Evolutionary conservation across 2,797 vertebrate genomes (phyloP).

Genomic region (Neosalanx taihuensis): DNA sequence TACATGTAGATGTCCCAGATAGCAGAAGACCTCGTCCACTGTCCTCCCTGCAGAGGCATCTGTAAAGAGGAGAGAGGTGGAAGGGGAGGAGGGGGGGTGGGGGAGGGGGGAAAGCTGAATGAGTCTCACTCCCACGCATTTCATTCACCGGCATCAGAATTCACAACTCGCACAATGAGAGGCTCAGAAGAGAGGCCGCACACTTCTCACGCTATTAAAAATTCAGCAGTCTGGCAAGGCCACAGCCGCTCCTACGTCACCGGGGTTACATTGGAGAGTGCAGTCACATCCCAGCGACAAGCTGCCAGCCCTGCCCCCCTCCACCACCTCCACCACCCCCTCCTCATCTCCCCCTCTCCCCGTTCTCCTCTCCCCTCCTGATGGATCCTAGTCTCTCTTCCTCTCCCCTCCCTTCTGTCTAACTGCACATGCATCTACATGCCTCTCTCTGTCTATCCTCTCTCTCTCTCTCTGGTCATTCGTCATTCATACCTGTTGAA

Average conservation of each 20-base stretch:
- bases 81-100: slow-evolving; percentile 48
- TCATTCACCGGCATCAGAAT: slow-evolving; percentile 78
- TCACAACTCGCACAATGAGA: slow-evolving; percentile 73
- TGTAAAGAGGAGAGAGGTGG: slow-evolving; percentile 31
- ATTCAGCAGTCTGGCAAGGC: slow-evolving; percentile 79
- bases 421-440: background rate
- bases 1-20: slow-evolving; percentile 20
- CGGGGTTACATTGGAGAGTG: slow-evolving; percentile 73
- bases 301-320: slow-evolving; percentile 48
- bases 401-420: background rate
- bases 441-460: slow-evolving; percentile 26
- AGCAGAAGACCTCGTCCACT: slow-evolving; percentile 24
- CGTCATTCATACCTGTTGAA: no score
- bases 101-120: slow-evolving; percentile 70
- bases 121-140: slow-evolving; percentile 74
- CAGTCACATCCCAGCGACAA: slow-evolving; percentile 72
- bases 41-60: slow-evolving; percentile 57
- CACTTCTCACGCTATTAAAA: slow-evolving; percentile 77
- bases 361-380: background rate
- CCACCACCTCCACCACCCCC: slow-evolving; percentile 18
- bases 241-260: slow-evolving; percentile 74
- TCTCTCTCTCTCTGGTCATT: slow-evolving; percentile 25
- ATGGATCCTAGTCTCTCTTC: background rate
- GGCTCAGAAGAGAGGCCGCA: slow-evolving; percentile 67
- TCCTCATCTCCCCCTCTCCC: slow-evolving; percentile 13